Evolutionary conservation across 1,140 invertebrate genomes (phyloP), one percentile per base, ranked within the genome.

Genomic region (Centruroides sculpturatus): DNA sequence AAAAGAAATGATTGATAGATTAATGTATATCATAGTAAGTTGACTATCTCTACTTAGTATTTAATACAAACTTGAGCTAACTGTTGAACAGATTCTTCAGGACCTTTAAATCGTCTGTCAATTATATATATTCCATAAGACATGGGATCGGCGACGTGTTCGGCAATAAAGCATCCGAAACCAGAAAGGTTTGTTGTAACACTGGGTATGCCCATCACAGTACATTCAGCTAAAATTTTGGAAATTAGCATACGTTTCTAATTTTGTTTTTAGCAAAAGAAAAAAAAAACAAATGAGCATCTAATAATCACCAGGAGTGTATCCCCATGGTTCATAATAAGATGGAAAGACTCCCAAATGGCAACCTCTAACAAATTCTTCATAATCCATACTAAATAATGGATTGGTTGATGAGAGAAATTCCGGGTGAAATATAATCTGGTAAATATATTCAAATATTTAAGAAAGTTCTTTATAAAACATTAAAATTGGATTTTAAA

Each of bases 281-380:
- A 41, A 46, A 57, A 11, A 23, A 23, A 23, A 23, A 23, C 23
- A 23, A 35, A 36, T 2, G 35, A 56, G 6, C 12, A 23, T 23
- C 23, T 23, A 23, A 23, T 23, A 23, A 23, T 59, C 66, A 79
- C 77, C 78, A 3, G 96, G 96, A 0, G 96, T 99, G 75, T 99
- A 99, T 1, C 97, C 96, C 97, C 97, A 99, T 0, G 96, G 96
- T 74, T 99, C 97, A 73, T 99, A 99, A 72, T 99, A 99, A 3
- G 93, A 98, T 3, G 96, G 95, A 74, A 99, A 99, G 12, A 98
- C 93, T 5, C 95, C 95, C 60, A 99, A 80, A 78, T 99, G 97
- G 71, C 97, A 99, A 51, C 97, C 97, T 57, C 97, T 80, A 0
- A 99, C 96, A 77, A 99, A 99, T 71, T 99, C 96, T 74, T 99